Evolutionary conservation across 2,113 vertebrate species (phyloP), one percentile per base, ranked within the genome.

Genomic region (Pica pica): DNA sequence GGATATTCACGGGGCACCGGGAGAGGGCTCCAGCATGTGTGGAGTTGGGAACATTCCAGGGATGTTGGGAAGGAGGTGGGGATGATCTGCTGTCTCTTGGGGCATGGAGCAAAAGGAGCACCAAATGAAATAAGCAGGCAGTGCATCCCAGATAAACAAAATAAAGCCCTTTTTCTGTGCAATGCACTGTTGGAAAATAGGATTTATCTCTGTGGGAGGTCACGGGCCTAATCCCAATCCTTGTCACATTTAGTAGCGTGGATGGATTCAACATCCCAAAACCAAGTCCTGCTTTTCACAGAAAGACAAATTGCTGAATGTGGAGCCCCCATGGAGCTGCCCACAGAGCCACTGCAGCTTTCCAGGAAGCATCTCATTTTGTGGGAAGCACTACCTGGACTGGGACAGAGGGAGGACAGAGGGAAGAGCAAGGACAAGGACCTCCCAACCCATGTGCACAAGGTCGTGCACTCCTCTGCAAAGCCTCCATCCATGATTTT

Each of bases 341-440:
- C 33, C 42, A 13, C 16, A 26, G 16, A 60, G 56, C 37, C 52
- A 49, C 7, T 16, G 46, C 37, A 65, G 44, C 61, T 56, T 82
- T 82, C 46, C 2, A 3, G 57, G 55, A 73, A 68, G 41, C 0
- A 0, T 46, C 70, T 63, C 23, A 3, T 47, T 44, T 39, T 3
- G 2, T 42, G 33, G 64, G 44, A 92, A 84, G 52, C 31, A 59
- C 49, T 21, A 17, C 16, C 39, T 60, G 46, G 33, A 33, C 37
- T 1, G 2, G 33, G 27, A 24, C 0, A 0, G 37, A 2, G 16
- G 11, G 23, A 47, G 59, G 35, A 56, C 49, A 75, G 7, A 78
- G 57, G 42, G 57, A 59, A 87, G 64, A 41, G n/a, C 24, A 68
- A 64, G 61, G 61, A 65, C 7, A 11, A 69, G 37, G 41, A 52